phyloP scores from a whole-genome alignment of 2,113 vertebrate genomes.

The Okapia johnstoni region DNA sequence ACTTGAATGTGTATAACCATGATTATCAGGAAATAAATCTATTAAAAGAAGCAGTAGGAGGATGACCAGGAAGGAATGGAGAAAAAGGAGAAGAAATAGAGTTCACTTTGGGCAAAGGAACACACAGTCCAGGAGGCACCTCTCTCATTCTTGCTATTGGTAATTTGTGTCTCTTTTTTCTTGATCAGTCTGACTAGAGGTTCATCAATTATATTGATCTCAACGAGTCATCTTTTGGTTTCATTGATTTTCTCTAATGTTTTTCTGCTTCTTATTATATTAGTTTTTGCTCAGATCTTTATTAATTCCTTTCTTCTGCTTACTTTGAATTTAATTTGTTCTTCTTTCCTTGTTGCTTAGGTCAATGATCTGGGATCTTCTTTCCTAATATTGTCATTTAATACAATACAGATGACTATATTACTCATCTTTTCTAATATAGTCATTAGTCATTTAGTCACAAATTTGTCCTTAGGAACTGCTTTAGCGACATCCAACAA shows the following conservation, averaged over 20 bases:
- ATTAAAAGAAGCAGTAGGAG: neutral
- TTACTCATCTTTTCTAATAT: neutral
- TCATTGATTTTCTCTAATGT: neutral
- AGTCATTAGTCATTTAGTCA: neutral
- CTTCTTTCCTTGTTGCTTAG: neutral
- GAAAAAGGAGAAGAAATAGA: neutral
- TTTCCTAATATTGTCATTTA: neutral
- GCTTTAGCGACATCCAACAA: neutral
- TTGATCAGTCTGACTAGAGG: neutral
- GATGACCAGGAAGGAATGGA: neutral
- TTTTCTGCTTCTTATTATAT: neutral
- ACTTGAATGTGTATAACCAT: neutral
- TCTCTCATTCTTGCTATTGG: neutral
- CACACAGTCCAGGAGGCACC: neutral
- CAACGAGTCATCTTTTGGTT: neutral
- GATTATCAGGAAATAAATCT: neutral
- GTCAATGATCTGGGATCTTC: neutral
- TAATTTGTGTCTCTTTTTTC: no score
- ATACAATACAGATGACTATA: neutral
- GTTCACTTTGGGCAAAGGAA: neutral
- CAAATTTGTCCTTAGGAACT: neutral
- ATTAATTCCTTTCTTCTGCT: neutral
- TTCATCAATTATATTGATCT: neutral
- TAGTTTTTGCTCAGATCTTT: neutral
- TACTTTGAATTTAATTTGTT: neutral